Evolutionary conservation across 2,113 vertebrate species (phyloP), one percentile per base, ranked within the genome.

Genomic region (Lepidothrix coronata): DNA sequence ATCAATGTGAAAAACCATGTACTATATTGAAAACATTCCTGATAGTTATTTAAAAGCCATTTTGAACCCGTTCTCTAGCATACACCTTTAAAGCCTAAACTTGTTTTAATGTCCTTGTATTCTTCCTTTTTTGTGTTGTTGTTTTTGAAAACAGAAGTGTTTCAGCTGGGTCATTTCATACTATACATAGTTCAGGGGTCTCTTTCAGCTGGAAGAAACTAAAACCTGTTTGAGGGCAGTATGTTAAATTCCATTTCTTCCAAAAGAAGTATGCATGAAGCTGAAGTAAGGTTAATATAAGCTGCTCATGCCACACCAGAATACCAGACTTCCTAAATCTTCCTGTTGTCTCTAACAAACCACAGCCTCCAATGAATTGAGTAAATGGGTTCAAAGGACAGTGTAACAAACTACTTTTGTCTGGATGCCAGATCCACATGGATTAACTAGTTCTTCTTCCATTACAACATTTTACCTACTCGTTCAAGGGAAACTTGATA

Each of bases 321-420:
- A 58, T 73, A 91, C 41, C 44, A 85, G 82, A 88, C 67, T 88
- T 80, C 33, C 78, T 90, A 93, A 83, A 85, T 75, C 71, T 89
- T 37, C 17, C 73, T 23, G 37, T 85, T 92, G 88, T 49, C 91
- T 91, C 86, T 33, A 94, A 65, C 54, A 90, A 81, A 76, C 61
- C 83, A 49, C 30, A 81, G 49, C 20, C 68, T 44, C 11, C 5
- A 0, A 18, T 14, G 31, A 92, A 87, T 55, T 91, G 91, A 91
- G 73, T 55, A 93, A 97, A 86, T 46, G 51, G 73, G 80, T 95
- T 97, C 91, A 91, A 95, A 96, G 95, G 76, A 91, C 92, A 94
- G 55, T 28, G 30, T 70, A 96, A 94, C 76, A 95, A 96, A 95
- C 92, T 89, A 51, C 65, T 89, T 93, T 81, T 92, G 77, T 88